Evolutionary conservation across 2,797 vertebrate genomes (phyloP).

Genomic region (Neosalanx taihuensis): DNA sequence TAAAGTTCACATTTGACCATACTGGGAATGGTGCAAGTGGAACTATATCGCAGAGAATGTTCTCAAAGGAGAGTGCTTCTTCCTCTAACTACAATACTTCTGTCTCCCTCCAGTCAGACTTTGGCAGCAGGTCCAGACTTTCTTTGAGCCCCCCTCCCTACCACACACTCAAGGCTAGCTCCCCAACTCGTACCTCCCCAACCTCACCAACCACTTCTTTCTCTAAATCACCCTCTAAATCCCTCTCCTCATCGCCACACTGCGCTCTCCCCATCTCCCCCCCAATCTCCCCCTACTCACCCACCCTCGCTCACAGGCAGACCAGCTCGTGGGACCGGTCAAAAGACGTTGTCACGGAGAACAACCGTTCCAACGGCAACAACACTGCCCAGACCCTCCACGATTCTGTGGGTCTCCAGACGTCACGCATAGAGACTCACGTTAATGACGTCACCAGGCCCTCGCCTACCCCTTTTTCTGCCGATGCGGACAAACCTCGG

Average conservation of each 20-base stretch:
- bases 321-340: not conserved
- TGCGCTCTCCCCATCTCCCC: not conserved
- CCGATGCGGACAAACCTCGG: not conserved
- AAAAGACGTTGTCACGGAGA: not conserved
- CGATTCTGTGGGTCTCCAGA: not conserved
- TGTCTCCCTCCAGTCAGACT: not conserved
- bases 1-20: not conserved
- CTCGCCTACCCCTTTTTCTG: not conserved
- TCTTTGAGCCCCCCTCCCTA: not conserved
- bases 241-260: not conserved
- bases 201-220: not conserved
- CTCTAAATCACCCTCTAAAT: not conserved
- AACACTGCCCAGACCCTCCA: not conserved
- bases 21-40: not conserved
- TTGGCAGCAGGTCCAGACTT: not conserved
- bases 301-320: not conserved
- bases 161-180: not conserved
- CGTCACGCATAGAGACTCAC: not conserved
- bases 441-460: not conserved
- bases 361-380: not conserved
- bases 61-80: not conserved
- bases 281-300: not conserved
- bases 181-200: not conserved
- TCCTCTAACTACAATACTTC: not conserved
- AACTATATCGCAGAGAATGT: not conserved